Evolutionary conservation across 2,113 vertebrate genomes (phyloP).

Genomic region (Rhagologus leucostigma): DNA sequence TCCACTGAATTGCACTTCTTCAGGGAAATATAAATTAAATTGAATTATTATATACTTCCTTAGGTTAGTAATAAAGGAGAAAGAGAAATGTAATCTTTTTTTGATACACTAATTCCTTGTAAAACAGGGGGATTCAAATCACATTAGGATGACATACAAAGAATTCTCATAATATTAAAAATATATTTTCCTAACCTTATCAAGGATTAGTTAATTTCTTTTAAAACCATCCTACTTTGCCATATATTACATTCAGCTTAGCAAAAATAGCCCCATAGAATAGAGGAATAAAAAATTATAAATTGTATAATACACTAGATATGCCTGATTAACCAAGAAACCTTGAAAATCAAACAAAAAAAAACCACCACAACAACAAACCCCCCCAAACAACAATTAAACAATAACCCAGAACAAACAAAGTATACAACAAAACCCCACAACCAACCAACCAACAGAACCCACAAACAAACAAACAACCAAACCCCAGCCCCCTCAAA

Average conservation of each 20-base stretch:
- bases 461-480: background rate
- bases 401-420: background rate
- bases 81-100: slow-evolving; percentile 21
- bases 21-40: slow-evolving; percentile 51
- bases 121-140: slow-evolving; percentile 19
- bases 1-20: slow-evolving; percentile 12
- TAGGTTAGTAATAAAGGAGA: slow-evolving; percentile 35
- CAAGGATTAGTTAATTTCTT: background rate
- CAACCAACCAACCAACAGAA: background rate
- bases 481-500: background rate
- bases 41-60: slow-evolving; percentile 45
- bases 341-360: background rate
- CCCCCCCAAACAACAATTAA: background rate
- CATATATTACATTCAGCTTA: background rate
- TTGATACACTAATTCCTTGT: slow-evolving; percentile 32
- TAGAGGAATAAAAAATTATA: background rate
- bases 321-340: background rate
- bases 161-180: background rate
- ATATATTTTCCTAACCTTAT: background rate
- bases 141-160: background rate
- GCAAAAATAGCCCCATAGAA: background rate
- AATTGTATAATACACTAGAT: background rate
- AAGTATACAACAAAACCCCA: background rate
- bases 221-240: background rate
- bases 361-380: fast-evolving